phyloP scores from a whole-genome alignment of 2,113 vertebrate species.

The Lepus europaeus region DNA sequence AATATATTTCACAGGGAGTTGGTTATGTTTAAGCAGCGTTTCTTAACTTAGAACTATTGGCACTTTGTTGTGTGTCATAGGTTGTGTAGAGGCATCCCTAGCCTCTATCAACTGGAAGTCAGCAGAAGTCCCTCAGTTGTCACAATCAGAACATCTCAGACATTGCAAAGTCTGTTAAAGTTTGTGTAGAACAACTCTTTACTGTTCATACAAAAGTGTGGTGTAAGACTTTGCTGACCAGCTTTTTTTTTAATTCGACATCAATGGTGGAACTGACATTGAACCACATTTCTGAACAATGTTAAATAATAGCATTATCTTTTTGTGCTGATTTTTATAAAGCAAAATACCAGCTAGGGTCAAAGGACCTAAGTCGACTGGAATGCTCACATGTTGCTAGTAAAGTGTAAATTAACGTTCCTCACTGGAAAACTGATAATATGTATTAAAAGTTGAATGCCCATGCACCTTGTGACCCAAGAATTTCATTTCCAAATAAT shows the following conservation, averaged over 20 bases:
- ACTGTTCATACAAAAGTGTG: not conserved
- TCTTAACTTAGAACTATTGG: not conserved
- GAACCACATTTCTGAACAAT: not conserved
- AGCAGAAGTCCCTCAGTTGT: not conserved
- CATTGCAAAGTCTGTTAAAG: not conserved
- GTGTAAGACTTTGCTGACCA: not conserved
- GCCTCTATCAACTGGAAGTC: not conserved
- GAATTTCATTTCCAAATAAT: constrained; percentile 16
- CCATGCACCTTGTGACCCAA: not conserved
- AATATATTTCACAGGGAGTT: constrained; percentile 7
- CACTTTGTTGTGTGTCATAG: not conserved
- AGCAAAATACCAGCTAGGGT: not conserved
- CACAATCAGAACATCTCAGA: not conserved
- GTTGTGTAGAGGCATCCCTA: not conserved
- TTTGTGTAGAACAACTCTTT: not conserved
- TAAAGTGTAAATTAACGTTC: constrained; percentile 24
- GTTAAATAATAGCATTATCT: not conserved
- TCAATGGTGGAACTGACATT: not conserved
- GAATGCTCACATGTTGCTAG: not conserved
- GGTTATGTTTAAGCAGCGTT: not conserved
- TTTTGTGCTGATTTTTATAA: constrained; percentile 25
- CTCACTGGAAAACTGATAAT: constrained; percentile 23
- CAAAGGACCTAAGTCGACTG: not conserved
- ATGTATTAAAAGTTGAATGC: not conserved
- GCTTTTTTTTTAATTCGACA: not conserved